Evolutionary conservation across 2,113 vertebrate genomes (phyloP), one percentile per base, ranked within the genome.

Genomic region (Tragelaphus imberbis): DNA sequence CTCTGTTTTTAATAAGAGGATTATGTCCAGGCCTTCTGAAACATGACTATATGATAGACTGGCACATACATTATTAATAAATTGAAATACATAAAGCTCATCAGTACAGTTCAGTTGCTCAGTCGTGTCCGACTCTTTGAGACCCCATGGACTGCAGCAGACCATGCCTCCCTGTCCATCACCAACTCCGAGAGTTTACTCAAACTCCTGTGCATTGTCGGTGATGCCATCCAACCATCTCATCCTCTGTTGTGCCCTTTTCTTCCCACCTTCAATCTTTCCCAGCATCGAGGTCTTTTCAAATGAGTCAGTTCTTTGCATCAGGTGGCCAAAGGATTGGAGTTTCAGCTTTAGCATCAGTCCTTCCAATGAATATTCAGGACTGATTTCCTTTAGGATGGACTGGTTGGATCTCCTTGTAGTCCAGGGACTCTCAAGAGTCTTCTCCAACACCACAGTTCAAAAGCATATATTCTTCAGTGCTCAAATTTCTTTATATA

Each of bases 101-200:
- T n/a, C 19, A 94, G 55, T 71, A 40, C 10, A 40, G 10, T 40
- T 71, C 19, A 71, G 68, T 40, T 2, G 0, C n/a, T 71, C 19
- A 71, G 68, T 40, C 19, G 0, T 71, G 0, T 71, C 68, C 0
- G 0, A 71, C 9, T 36, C 68, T 71, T 71, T 71, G n/a, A 71
- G 10, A 71, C 4, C 68, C 68, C 68, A 71, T 71, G 9, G 68
- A 71, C n/a, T 40, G n/a, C 68, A 23, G 19, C 68, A 12, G 0
- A 0, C 68, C 68, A 40, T 5, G 68, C n/a, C 19, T 71, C 68
- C 19, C n/a, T 71, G 68, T 71, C 68, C n/a, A 23, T 40, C 10
- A 6, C n/a, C n/a, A 71, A 23, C n/a, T 71, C 68, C 68, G n/a
- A 71, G n/a, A 40, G 19, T 40, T 71, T 21, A 71, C n/a, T 40